phyloP scores from a whole-genome alignment of 2,888 invertebrate species.

The Apocheima hispidaria region DNA sequence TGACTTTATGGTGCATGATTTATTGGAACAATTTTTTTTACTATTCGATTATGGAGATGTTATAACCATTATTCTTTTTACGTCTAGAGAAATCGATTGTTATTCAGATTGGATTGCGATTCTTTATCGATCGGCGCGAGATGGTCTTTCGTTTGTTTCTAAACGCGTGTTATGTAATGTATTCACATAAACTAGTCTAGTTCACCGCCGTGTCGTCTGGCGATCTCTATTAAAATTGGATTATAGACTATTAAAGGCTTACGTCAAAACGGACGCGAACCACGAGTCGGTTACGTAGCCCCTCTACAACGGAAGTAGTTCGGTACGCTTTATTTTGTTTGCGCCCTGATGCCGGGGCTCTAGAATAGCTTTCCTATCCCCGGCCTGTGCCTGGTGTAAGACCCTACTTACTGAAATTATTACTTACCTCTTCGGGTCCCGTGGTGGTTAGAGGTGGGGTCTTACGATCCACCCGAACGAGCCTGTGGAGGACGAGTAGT shows the following conservation, averaged over 20 bases:
- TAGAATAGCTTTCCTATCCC: too few species aligned
- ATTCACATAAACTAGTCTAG: constrained; percentile 15
- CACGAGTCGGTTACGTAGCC: constrained; percentile 15
- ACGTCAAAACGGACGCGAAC: constrained; percentile 26
- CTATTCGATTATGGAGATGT: constrained; percentile 1
- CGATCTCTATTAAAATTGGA: constrained; percentile 32
- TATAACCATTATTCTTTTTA: constrained; percentile 1
- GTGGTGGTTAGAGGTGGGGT: too few species aligned
- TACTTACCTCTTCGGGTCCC: too few species aligned
- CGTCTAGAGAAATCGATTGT: constrained; percentile 12
- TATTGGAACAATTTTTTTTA: constrained; percentile 26
- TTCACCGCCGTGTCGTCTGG: constrained; percentile 29
- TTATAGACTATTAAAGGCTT: constrained; percentile 32
- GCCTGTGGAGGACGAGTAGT: too few species aligned
- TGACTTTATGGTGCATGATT: constrained; percentile 34
- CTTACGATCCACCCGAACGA: too few species aligned
- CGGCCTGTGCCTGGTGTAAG: too few species aligned
- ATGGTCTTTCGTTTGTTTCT: constrained; percentile 5
- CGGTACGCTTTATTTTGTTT: neutral
- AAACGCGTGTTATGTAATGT: constrained; percentile 20
- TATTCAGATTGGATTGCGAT: constrained; percentile 10
- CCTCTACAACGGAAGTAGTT: constrained; percentile 3
- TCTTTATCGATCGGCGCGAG: neutral
- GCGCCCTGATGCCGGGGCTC: too few species aligned
- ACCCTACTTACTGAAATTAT: too few species aligned